Percentiles rank a stretch among this genome's conserved stretches.
Evolutionary conservation across 1,140 invertebrate genomes (phyloP).

Genomic region (Pseudomyrmex dendroicus): DNA sequence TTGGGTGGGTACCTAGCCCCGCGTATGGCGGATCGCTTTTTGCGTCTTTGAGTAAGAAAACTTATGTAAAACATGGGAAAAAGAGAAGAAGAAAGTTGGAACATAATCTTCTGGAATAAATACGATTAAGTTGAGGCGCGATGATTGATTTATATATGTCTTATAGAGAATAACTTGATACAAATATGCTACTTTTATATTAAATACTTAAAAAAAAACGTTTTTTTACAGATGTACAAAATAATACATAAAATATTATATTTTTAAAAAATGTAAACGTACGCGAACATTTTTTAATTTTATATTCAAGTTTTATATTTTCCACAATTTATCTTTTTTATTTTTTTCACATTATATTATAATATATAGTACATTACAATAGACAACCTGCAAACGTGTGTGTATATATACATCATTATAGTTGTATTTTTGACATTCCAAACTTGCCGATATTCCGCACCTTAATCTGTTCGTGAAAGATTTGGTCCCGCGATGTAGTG

Average conservation of each 20-base stretch:
- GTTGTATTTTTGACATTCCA: constrained; percentile 17
- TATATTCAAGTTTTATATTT: too few relatives aligned
- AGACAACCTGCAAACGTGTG: background rate
- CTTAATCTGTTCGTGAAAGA: constrained; percentile 75
- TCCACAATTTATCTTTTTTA: background rate
- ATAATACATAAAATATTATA: too few relatives aligned
- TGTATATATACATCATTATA: constrained; percentile 18
- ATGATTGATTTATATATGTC: background rate
- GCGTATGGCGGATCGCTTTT: constrained; percentile 11
- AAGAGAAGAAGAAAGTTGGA: background rate
- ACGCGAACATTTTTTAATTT: too few relatives aligned
- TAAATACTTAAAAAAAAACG: background rate
- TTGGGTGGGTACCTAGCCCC: constrained; percentile 16
- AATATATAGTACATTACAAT: background rate
- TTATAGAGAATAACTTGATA: too few relatives aligned
- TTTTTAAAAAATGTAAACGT: too few relatives aligned
- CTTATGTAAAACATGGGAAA: background rate
- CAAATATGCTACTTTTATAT: too few relatives aligned
- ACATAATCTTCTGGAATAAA: constrained; percentile 16
- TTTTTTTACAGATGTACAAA: background rate
- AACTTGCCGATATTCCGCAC: constrained; percentile 44
- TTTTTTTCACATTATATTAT: background rate
- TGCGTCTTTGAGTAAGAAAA: constrained; percentile 6
- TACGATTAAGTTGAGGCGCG: background rate
- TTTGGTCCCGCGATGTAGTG: constrained; percentile 60